Evolutionary conservation across 2,797 vertebrate species (phyloP), one percentile per base, ranked within the genome.

Genomic region (Pteronotus mesoamericanus): DNA sequence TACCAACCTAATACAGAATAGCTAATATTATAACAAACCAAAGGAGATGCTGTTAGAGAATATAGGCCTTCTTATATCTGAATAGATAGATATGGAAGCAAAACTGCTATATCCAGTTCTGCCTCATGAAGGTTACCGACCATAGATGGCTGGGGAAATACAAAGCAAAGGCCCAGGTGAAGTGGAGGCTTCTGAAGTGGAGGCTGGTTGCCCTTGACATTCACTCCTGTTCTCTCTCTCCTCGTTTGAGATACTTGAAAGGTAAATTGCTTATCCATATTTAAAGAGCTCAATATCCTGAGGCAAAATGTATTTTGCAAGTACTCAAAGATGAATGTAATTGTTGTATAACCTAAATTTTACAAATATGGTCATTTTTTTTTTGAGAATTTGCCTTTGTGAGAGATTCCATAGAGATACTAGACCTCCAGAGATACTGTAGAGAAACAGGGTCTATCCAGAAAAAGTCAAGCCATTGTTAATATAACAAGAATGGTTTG

Each of bases 251-350:
- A 29, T 86, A 69, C 26, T 66, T 88, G 64, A 92, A 77, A 88
- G 72, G 14, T 39, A 87, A 66, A 85, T 80, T 69, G 26, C 37
- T 86, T 66, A 85, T 85, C 11, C 9, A n/a, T 78, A 82, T 92
- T 93, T 86, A 77, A 78, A 64, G 16, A 85, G 9, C 7, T 12
- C 46, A 86, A 12, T 42, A 89, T 86, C 59, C 78, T 61, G 21
- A 80, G 68, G 11, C 55, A 92, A 93, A 93, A 85, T 18, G 1
- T 72, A 68, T 72, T 96, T 96, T 71, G 18, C 2, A 94, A 44
- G 26, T 64, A 86, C 15, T 90, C 3, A 72, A 84, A 90, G 15
- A 55, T 26, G 6, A 84, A 48, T 15, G 9, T 84, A 68, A 11
- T 46, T 78, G 89, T 15, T 57, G 0, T 68, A 80, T 75, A 7